Base-by-base conservation (phyloP, 2,113 vertebrate genomes). In the Prinia subflava region DNA sequence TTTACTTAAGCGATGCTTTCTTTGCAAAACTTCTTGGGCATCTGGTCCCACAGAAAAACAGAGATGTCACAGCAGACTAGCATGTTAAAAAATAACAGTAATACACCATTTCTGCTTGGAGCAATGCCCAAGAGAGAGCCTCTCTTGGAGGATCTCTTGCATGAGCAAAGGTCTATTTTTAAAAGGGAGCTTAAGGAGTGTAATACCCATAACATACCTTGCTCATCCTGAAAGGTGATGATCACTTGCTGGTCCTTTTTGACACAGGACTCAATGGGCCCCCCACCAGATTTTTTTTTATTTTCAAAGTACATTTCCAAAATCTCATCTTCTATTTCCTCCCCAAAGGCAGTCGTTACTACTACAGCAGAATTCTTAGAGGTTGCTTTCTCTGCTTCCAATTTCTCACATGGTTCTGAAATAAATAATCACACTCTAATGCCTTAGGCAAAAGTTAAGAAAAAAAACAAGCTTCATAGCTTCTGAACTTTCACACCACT, bases 291-390 rank as follows among this genome's bases (percentile, higher is more conserved):
- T 27, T 46, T 93, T 70, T 49, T 96, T 69, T 96, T 97, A 87
- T 92, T 97, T 95, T 97, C 96, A 76, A 97, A 97, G 62, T 97
- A 97, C 94, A 96, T 89, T 90, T 94, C 87, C 46, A 97, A 18
- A 57, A 96, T 42, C 2, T 96, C 87, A 33, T 89, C 79, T 39
- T 93, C 91, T 83, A 97, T 92, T 80, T 97, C 33, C 28, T 95
- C 68, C 33, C 77, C 94, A 47, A 37, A 37, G 62, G 80, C 87
- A 57, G 94, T 67, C 41, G 87, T 91, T 57, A 97, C 85, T 53
- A 83, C 63, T 77, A 95, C 9, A n/a, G 47, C 27, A 69, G 90
- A 90, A 59, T 41, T 94, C 52, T 10, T 42, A 73, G 83, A 65
- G 7, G 20, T 7, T 67, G 19, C 7, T 62, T 73, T 74, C 82